These are phyloP conservation scores for Lamproptera curius DNA, from an alignment of 2,888 invertebrate genomes.

Conservation along the genomic window DNA sequence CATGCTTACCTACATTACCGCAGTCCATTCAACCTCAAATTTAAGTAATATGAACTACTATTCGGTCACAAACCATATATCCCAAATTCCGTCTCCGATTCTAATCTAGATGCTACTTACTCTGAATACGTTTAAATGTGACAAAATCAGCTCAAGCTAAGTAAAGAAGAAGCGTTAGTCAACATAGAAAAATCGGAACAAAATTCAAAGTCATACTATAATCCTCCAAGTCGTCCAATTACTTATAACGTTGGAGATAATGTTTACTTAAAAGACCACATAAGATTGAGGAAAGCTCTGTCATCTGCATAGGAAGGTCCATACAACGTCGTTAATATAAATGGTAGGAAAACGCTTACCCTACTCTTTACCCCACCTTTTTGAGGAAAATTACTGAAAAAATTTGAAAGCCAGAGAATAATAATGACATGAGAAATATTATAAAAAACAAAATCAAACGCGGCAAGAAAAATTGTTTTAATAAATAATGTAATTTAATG, in stretches of 20 bases:
- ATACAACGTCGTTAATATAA: conserved; percentile 28
- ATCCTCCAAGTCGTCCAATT: conserved; percentile 16
- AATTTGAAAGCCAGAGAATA: too few species aligned
- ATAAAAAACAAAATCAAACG: too few species aligned
- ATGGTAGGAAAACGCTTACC: conserved; percentile 22
- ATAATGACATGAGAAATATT: too few species aligned
- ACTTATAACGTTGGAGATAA: conserved; percentile 25
- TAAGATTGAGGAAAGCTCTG: conserved; percentile 10
- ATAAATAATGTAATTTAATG: too few species aligned
- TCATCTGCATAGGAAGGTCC: conserved; percentile 30
- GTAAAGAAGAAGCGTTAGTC: conserved; percentile 19
- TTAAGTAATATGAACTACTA: not conserved
- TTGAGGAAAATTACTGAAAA: too few species aligned
- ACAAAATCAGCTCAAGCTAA: not conserved
- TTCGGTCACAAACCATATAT: conserved; percentile 4
- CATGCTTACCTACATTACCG: not conserved
- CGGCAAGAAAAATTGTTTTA: too few species aligned
- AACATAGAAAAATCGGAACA: conserved; percentile 31
- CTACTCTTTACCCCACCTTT: too few species aligned
- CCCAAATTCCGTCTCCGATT: not conserved
- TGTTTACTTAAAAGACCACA: conserved; percentile 28
- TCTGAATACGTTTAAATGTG: not conserved
- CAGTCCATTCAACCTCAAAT: not conserved
- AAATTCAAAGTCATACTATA: conserved; percentile 32
- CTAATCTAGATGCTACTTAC: not conserved